Percentiles rank a stretch among this genome's conserved stretches.
Evolutionary conservation across 1,140 invertebrate genomes (phyloP).

Genomic region (Diachasma alloeum): DNA sequence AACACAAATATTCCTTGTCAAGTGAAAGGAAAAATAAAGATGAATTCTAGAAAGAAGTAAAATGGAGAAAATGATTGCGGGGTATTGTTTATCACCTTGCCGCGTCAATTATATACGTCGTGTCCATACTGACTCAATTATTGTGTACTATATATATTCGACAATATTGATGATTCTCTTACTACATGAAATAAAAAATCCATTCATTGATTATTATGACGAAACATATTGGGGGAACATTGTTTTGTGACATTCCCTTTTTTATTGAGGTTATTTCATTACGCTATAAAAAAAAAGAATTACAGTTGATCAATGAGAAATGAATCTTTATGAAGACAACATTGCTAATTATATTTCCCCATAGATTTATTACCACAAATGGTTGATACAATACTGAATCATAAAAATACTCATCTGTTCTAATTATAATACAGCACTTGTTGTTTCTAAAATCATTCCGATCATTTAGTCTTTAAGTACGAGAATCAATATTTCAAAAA

Average conservation of each 20-base stretch:
- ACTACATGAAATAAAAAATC: conserved; percentile 45
- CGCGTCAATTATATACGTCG: conserved; percentile 59
- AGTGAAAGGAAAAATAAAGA: background rate
- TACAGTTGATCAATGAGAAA: too few relatives aligned
- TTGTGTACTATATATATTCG: conserved; percentile 62
- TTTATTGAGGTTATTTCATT: too few relatives aligned
- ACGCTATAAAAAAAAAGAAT: too few relatives aligned
- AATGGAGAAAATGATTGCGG: conserved; percentile 36
- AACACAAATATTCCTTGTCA: too few relatives aligned
- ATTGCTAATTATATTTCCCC: background rate
- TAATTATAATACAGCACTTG: background rate
- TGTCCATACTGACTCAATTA: conserved; percentile 64
- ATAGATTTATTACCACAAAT: background rate
- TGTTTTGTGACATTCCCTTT: too few relatives aligned
- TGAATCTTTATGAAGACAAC: too few relatives aligned
- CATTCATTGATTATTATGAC: background rate
- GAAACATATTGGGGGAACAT: background rate
- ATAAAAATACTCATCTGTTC: background rate
- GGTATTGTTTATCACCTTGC: conserved; percentile 48
- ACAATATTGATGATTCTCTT: conserved; percentile 66
- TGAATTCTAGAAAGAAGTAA: conserved; percentile 4
- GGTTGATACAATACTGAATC: background rate
- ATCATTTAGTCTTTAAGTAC: background rate
- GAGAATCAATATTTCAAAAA: background rate
- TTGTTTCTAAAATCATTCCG: background rate